These are phyloP conservation scores for Ifrita kowaldi DNA, from an alignment of 2,113 vertebrate genomes.

Conservation along the genomic window DNA sequence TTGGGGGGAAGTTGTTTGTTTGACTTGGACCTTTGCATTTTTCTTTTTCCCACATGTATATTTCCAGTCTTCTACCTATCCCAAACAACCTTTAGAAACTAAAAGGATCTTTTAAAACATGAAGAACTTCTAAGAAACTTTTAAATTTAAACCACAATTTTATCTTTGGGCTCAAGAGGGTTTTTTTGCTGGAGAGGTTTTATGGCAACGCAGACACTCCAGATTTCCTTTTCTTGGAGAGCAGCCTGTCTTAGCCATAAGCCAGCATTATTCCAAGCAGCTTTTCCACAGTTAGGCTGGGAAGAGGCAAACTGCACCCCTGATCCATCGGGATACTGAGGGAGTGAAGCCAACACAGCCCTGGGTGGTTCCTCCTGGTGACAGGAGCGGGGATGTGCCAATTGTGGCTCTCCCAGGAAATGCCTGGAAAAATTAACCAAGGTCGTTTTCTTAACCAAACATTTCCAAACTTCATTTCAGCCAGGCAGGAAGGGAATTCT, in stretches of 20 bases:
- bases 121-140: background rate
- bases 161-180: background rate
- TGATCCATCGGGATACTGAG: background rate
- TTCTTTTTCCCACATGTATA: fast-evolving
- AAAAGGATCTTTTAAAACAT: background rate
- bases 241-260: background rate
- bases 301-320: background rate
- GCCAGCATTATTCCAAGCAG: background rate
- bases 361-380: background rate
- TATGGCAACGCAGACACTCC: background rate
- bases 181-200: too few species aligned
- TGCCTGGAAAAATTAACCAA: background rate
- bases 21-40: background rate
- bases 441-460: background rate
- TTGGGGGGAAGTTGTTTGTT: background rate
- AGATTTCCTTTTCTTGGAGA: background rate
- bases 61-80: background rate
- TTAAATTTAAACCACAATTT: background rate
- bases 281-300: background rate
- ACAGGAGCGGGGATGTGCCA: background rate
- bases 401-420: background rate
- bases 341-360: background rate
- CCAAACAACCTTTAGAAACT: background rate
- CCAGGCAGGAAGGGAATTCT: background rate
- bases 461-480: background rate